Base-by-base conservation (phyloP, 2,113 vertebrate genomes). In the Erythrocebus patas region DNA sequence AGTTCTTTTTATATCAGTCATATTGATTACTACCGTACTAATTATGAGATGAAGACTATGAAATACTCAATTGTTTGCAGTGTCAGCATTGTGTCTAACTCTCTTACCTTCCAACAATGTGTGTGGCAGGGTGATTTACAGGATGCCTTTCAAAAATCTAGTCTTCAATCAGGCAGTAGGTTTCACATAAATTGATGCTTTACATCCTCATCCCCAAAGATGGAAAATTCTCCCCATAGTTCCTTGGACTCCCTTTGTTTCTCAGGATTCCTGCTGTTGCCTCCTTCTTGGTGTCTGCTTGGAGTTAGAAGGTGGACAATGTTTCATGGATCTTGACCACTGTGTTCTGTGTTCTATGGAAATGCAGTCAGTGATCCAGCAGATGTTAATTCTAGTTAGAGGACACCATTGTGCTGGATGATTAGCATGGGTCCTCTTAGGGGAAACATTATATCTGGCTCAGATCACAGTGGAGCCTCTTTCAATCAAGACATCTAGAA, bases 291-390 rank as follows among this genome's bases (percentile, higher is more conserved):
- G 13, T 5, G 9, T 35, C 78, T 45, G 5, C 40, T 8, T 66
- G 18, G 14, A 18, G 17, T 40, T 48, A 3, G 40, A 23, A 83
- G 12, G 14, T 35, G 61, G 66, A 40, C n/a, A 8, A 1, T 38
- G 12, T 8, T 48, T 20, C 43, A 20, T 0, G 10, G 5, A 3
- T 52, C 22, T 6, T 4, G 4, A 55, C 0, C 8, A 5, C 25
- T 23, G 0, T 40, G 30, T 45, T 43, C 13, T 10, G 3, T 35
- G 55, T 1, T 83, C 22, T 22, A 0, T 9, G 27, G 48, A 40
- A 43, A 80, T 45, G 7, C 43, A n/a, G 13, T 59, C 11, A 20
- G 8, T 20, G 12, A 6, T 40, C 27, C 18, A 16, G 6, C 0
- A 8, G 1, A 1, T 5, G 6, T 12, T 40, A 13, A 8, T 6